phyloP scores from a whole-genome alignment of 2,797 vertebrate species.

The Anisognathus igniventris region DNA sequence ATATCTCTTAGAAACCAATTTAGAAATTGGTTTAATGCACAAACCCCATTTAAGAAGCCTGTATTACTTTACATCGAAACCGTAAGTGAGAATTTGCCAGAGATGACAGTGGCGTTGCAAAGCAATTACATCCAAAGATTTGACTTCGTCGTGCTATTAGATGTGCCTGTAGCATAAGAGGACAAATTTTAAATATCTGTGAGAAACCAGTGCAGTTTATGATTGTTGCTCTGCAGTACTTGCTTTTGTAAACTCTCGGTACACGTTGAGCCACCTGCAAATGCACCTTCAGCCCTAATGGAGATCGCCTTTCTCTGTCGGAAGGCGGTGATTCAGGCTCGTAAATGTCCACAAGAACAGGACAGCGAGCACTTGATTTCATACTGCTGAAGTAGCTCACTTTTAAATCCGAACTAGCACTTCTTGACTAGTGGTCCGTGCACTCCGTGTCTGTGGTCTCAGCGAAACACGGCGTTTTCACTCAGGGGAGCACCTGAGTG shows the following conservation, averaged over 20 bases:
- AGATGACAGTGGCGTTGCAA: neutral
- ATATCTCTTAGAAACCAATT: neutral
- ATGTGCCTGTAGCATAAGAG: neutral
- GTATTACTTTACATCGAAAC: neutral
- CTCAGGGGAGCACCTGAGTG: neutral
- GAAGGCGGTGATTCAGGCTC: neutral
- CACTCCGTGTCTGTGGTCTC: no score
- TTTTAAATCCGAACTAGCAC: no score
- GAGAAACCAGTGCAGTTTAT: neutral
- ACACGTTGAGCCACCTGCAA: neutral
- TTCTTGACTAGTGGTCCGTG: neutral
- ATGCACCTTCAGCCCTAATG: fast-evolving
- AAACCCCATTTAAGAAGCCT: neutral
- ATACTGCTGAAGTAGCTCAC: fast-evolving
- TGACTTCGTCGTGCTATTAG: neutral
- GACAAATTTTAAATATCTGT: neutral
- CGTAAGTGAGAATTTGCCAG: neutral
- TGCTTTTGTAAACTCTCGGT: neutral
- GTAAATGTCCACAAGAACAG: fast-evolving
- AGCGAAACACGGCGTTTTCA: neutral
- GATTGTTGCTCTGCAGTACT: neutral
- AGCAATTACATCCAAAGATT: neutral
- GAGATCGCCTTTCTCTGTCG: neutral
- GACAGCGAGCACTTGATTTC: neutral
- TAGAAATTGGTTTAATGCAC: neutral